These are phyloP conservation scores for Malthinus seriepunctatus DNA, from an alignment of 2,888 invertebrate species.

Conservation along the genomic window DNA sequence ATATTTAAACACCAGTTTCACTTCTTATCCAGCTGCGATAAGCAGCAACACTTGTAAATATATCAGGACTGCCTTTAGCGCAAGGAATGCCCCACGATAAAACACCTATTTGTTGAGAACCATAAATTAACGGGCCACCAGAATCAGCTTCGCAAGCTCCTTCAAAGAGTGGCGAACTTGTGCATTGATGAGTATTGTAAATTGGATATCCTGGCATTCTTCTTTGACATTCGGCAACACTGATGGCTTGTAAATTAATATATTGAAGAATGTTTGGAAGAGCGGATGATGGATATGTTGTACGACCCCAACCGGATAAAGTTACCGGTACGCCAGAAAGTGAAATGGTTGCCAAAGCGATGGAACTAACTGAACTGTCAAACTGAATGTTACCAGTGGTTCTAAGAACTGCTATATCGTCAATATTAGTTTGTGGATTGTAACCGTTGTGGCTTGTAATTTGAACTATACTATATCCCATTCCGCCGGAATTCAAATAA, in stretches of 20 bases:
- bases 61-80: constrained; percentile 60
- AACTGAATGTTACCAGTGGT: constrained; percentile 12
- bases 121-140: constrained; percentile 58
- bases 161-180: constrained; percentile 61
- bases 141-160: constrained; percentile 63
- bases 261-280: constrained; percentile 61
- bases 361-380: background rate
- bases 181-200: constrained; percentile 60
- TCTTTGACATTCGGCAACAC: constrained; percentile 55
- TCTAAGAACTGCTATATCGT: constrained; percentile 35
- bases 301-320: constrained; percentile 35
- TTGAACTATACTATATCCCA: constrained; percentile 49
- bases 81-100: constrained; percentile 62
- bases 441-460: constrained; percentile 56
- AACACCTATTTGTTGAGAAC: constrained; percentile 53
- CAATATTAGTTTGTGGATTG: constrained; percentile 38
- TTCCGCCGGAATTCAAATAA: constrained; percentile 54
- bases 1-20: constrained; percentile 5
- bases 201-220: constrained; percentile 44
- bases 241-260: constrained; percentile 57
- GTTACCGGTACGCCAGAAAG: constrained; percentile 8
- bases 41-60: constrained; percentile 57
- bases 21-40: constrained; percentile 55
- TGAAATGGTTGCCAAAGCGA: background rate
- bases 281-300: constrained; percentile 58